Conservation (phyloP, 2,888 invertebrate genomes). For the Philhelius pedissequus region DNA sequence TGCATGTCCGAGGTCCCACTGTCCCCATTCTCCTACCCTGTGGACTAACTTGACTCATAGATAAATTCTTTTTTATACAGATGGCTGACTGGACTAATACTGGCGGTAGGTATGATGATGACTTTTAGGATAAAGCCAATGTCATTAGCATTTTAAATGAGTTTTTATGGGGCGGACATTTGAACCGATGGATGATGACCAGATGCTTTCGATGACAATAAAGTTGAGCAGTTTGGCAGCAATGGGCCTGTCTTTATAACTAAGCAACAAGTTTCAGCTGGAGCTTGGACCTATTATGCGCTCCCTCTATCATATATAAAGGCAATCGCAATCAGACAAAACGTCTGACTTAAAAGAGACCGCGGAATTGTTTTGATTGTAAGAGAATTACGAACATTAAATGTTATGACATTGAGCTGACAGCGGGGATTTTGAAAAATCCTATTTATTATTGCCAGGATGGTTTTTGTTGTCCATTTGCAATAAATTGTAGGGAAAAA, state of each 20-base stretch:
- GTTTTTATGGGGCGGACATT: slow-evolving; percentile 65
- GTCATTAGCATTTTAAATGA: slow-evolving; percentile 68
- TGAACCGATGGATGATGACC: slow-evolving; percentile 52
- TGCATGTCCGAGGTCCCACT: slow-evolving; percentile 32
- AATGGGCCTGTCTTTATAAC: neutral
- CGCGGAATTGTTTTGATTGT: slow-evolving; percentile 50
- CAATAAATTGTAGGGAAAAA: neutral
- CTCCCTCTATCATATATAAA: neutral
- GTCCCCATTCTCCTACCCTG: slow-evolving; percentile 7
- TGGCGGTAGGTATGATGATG: slow-evolving; percentile 34
- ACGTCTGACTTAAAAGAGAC: slow-evolving; percentile 1
- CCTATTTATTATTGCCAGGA: slow-evolving; percentile 11
- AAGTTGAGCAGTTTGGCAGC: neutral
- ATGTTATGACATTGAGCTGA: slow-evolving; percentile 45
- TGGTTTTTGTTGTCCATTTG: neutral
- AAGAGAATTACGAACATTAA: slow-evolving; percentile 44
- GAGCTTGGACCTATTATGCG: neutral
- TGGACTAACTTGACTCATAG: slow-evolving; percentile 19
- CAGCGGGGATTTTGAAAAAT: slow-evolving; percentile 10
- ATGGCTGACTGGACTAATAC: slow-evolving; percentile 25
- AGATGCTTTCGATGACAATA: slow-evolving; percentile 28
- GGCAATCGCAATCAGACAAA: neutral
- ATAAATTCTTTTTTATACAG: slow-evolving; percentile 31
- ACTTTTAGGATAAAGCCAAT: slow-evolving; percentile 63
- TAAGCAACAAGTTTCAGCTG: slow-evolving; percentile 49